A percentile compares a stretch with the other conserved stretches of the same genome.
Evolutionary conservation across 2,113 vertebrate genomes (phyloP).

Genomic region (Axis porcinus): DNA sequence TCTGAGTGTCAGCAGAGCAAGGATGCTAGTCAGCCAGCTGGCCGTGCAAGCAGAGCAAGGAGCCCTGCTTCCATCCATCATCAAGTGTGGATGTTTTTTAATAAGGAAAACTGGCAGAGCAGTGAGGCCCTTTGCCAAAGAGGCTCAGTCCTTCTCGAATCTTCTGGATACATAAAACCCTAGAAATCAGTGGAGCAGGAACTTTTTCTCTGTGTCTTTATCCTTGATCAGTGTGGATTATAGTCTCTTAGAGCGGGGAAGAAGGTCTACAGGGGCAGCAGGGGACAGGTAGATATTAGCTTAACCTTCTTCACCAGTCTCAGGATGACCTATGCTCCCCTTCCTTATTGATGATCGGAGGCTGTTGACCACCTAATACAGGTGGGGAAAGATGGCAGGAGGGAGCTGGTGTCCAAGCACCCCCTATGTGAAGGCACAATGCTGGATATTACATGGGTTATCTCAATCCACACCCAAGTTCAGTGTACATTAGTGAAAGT

Average conservation of each 20-base stretch:
- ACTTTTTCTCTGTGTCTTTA: background rate
- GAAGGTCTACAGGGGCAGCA: background rate
- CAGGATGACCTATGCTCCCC: background rate
- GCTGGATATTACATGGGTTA: background rate
- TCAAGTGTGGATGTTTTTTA: background rate
- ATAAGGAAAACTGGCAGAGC: background rate
- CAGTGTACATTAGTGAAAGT: background rate
- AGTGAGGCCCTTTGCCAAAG: background rate
- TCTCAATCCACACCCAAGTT: background rate
- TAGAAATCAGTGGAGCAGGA: background rate
- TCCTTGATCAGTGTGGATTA: background rate
- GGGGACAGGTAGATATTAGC: background rate
- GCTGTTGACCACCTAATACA: background rate
- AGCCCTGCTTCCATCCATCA: background rate
- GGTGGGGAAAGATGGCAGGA: background rate
- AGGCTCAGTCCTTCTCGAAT: constrained; percentile 2
- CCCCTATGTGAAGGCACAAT: background rate
- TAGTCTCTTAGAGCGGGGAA: background rate
- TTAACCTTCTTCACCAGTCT: background rate
- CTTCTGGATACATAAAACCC: background rate
- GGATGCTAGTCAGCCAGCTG: background rate
- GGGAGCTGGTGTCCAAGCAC: background rate
- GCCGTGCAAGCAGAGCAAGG: background rate
- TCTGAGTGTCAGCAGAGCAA: background rate
- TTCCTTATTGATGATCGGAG: background rate